Evolutionary conservation across 2,113 vertebrate species (phyloP), one percentile per base, ranked within the genome.

Genomic region (Taxidea taxus): DNA sequence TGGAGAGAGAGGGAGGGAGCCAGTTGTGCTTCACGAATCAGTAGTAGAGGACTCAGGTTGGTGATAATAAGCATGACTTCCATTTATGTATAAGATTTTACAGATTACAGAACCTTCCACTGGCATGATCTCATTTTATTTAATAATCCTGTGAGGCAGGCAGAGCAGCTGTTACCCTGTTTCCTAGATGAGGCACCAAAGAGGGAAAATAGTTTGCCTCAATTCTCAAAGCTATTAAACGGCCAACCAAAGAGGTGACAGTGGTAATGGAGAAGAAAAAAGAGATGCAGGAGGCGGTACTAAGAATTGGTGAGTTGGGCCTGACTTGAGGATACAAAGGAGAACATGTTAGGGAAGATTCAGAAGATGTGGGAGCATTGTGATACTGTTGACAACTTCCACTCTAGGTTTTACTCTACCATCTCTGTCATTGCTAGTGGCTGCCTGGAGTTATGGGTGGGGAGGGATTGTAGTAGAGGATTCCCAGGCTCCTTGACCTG

Each of bases 91-190:
- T 75, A 68, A 77, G 16, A 47, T 54, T 87, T 91, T 62, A 80
- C 42, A 89, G 77, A 82, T 93, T 72, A 74, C 21, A 92, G 62
- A 80, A 86, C 44, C 49, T 97, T 94, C 83, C 56, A n/a, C 47
- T 39, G 58, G 54, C 31, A 42, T 77, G 64, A 54, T 88, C 34
- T 80, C 68, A 84, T 94, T 96, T 92, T 78, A 74, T 34, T 86
- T 92, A 56, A 60, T 81, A 66, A 85, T 95, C 25, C 39, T 93
- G 70, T 51, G 82, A 88, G 47, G 42, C 62, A 47, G 75, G 20
- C 77, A 84, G 84, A 90, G 54, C 37, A 70, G 34, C 82, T 83
- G 42, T 88, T 56, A 84, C 1, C 42, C 39, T 47, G 11, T 31
- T 70, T 83, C 39, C 47, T 8, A 91, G 87, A 62, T 64, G 44